Evolutionary conservation across 1,140 invertebrate species (phyloP).

Genomic region (Antheraea pernyi): DNA sequence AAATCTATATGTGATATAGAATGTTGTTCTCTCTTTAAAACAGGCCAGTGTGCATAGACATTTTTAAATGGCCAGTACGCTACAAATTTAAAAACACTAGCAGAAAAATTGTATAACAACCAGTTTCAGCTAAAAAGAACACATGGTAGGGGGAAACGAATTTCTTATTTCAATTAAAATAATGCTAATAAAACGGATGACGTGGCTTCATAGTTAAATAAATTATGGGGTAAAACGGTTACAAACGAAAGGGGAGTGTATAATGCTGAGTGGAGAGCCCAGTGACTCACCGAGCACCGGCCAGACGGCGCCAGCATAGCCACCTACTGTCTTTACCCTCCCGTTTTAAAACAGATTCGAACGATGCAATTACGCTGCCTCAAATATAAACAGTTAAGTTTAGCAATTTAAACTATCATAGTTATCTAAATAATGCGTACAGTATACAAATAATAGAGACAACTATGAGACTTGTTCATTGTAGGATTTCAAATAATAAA

Average conservation of each 20-base stretch:
- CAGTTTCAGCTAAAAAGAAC: no score
- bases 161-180: neutral
- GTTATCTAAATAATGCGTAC: no score
- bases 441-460: no score
- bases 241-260: constrained; percentile 49
- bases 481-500: no score
- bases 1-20: no score
- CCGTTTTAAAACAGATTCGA: constrained; percentile 34
- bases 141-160: neutral
- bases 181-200: constrained; percentile 15
- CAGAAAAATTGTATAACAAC: no score
- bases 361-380: neutral
- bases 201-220: constrained; percentile 16
- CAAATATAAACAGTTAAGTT: neutral
- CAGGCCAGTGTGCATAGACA: no score
- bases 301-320: constrained; percentile 62
- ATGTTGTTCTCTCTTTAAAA: no score
- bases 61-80: no score
- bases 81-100: no score
- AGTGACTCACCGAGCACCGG: constrained; percentile 57
- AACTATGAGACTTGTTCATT: no score
- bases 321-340: constrained; percentile 57
- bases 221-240: constrained; percentile 60
- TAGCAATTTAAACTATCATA: neutral
- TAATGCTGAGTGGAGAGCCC: constrained; percentile 49